Evolutionary conservation across 2,113 vertebrate genomes (phyloP).

Genomic region (Leiothrix lutea): DNA sequence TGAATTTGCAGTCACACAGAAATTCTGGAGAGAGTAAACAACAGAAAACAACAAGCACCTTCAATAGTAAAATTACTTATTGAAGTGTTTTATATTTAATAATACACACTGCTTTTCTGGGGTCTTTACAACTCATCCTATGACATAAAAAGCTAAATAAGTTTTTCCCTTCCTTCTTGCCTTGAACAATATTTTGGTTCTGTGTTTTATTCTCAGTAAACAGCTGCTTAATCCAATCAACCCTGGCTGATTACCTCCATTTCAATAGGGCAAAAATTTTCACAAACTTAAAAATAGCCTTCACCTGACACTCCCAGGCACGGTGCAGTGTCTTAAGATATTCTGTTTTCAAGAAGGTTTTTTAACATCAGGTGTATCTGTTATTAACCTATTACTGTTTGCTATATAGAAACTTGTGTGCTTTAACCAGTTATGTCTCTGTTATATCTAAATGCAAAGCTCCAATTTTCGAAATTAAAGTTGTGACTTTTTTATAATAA

Average conservation of each 20-base stretch:
- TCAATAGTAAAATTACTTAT: neutral
- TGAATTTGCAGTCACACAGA: neutral
- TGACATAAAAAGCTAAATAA: neutral
- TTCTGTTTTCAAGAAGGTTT: neutral
- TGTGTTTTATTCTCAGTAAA: neutral
- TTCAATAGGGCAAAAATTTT: neutral
- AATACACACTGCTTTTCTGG: neutral
- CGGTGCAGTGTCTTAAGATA: neutral
- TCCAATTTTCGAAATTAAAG: neutral
- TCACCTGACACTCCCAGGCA: neutral
- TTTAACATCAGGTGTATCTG: neutral
- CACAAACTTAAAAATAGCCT: neutral
- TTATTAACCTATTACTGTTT: neutral
- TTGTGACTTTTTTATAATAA: neutral
- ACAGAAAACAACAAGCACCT: neutral
- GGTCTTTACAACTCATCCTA: neutral
- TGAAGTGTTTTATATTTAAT: neutral
- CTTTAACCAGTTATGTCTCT: neutral
- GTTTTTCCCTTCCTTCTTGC: neutral
- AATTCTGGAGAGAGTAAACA: neutral
- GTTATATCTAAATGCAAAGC: neutral
- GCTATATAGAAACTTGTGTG: neutral
- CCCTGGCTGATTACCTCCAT: neutral
- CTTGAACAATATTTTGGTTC: neutral
- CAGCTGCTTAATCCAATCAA: neutral